Evolutionary conservation across 2,888 invertebrate genomes (phyloP).

Genomic region (Spilosoma lubricipeda): DNA sequence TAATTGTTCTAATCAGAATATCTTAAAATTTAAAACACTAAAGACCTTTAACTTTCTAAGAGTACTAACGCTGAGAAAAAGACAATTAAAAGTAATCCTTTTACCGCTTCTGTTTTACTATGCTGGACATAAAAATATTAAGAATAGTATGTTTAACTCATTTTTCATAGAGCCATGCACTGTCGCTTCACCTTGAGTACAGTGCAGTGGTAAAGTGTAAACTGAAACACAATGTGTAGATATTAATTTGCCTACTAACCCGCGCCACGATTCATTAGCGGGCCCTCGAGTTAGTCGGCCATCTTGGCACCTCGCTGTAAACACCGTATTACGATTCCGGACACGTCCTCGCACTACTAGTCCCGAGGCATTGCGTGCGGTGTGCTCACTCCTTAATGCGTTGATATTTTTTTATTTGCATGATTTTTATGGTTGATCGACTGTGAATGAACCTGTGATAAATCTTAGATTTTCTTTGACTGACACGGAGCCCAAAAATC

Average conservation of each 20-base stretch:
- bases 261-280: slow-evolving; percentile 66
- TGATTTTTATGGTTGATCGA: not conserved
- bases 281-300: slow-evolving; percentile 35
- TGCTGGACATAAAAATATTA: too few species aligned
- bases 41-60: too few species aligned
- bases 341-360: slow-evolving; percentile 64
- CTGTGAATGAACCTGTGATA: not conserved
- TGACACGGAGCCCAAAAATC: not conserved
- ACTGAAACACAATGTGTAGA: slow-evolving; percentile 40
- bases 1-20: too few species aligned
- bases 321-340: slow-evolving; percentile 72
- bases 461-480: not conserved
- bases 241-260: slow-evolving; percentile 60
- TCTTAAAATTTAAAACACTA: too few species aligned
- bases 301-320: slow-evolving; percentile 62
- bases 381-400: slow-evolving; percentile 32
- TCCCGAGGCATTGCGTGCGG: slow-evolving; percentile 39
- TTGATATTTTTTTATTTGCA: slow-evolving; percentile 29
- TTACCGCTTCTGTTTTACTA: too few species aligned
- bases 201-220: slow-evolving; percentile 25
- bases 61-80: too few species aligned
- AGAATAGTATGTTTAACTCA: not conserved
- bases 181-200: slow-evolving; percentile 3
- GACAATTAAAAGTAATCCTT: too few species aligned
- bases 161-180: not conserved